Evolutionary conservation across 2,888 invertebrate species (phyloP), one percentile per base, ranked within the genome.

Genomic region (Drosophila paramelanica): DNA sequence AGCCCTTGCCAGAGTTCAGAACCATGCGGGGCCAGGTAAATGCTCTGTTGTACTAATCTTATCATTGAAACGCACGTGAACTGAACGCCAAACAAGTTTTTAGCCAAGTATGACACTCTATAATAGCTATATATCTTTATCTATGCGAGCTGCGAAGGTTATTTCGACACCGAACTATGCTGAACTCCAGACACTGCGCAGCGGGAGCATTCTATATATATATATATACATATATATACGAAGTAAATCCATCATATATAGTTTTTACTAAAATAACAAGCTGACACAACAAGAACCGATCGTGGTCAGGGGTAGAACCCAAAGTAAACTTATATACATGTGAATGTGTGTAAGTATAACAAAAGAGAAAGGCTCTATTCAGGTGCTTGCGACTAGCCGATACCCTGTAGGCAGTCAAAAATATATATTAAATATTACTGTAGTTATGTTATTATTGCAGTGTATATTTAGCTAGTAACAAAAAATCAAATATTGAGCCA

Each of bases 41-140:
- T 43, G 46, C 17, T 50, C 43, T 8, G 33, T 17, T 20, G 7
- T 5, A 52, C 58, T 67, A 72, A 84, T 89, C 89, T 87, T 87
- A 84, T 84, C 89, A 79, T 68, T 81, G 71, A 73, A 53, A 47
- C 64, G 72, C 88, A 83, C 88, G 87, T 86, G 87, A 69, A 80
- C 67, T 61, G 70, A 86, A 83, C 71, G 50, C 27, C 59, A 71
- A 75, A 75, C 74, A 55, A 76, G 64, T 70, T 73, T 73, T 58
- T 51, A 23, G 20, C 46, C 56, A 73, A 66, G 42, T 73, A 39
- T 52, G 57, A 61, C 57, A 61, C 53, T 57, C 58, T 46, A 58
- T 47, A 38, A 46, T 47, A 59, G 47, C 42, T 10, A 55, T 27
- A 61, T 67, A 67, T 52, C 55, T 78, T 61, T 76, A 69, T 75